Evolutionary conservation across 2,797 vertebrate species (phyloP).

Genomic region (Poliocrania exsul): DNA sequence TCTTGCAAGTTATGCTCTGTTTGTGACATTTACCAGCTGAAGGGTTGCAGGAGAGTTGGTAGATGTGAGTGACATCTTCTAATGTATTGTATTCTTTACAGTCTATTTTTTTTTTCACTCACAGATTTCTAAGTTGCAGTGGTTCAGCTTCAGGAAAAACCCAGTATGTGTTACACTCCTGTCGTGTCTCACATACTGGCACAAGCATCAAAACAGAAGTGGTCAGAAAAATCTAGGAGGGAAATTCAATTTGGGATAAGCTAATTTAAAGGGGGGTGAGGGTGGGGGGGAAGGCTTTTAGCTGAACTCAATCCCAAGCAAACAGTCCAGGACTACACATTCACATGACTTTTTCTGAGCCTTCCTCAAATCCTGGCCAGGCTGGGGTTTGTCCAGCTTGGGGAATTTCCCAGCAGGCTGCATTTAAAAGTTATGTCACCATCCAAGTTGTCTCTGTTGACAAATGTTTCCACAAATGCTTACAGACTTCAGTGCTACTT

Average conservation of each 20-base stretch:
- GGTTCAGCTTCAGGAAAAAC: not conserved
- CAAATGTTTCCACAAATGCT: slow-evolving; percentile 70
- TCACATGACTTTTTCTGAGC: not conserved
- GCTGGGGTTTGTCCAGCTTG: slow-evolving; percentile 51
- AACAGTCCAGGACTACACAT: slow-evolving; percentile 7
- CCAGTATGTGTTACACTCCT: accelerated
- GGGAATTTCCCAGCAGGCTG: slow-evolving; percentile 62
- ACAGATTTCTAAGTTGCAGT: not conserved
- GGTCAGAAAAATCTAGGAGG: not conserved
- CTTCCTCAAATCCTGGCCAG: slow-evolving; percentile 50
- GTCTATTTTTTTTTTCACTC: not conserved
- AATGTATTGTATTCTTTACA: not conserved
- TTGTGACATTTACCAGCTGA: not conserved
- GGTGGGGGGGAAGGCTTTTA: not conserved
- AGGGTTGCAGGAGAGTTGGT: not conserved
- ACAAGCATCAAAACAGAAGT: not conserved
- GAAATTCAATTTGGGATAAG: not conserved
- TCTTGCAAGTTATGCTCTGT: not conserved
- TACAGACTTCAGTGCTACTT: slow-evolving; percentile 65
- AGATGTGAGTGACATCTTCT: not conserved
- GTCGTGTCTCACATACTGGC: not conserved
- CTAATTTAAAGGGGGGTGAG: not conserved
- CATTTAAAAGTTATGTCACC: slow-evolving; percentile 61
- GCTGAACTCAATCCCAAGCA: not conserved
- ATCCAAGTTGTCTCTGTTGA: slow-evolving; percentile 56